A percentile compares a stretch with the other conserved stretches of the same genome.
phyloP scores from a whole-genome alignment of 64 coral and sea anemone species.

The Cladopsammia gracilis region DNA sequence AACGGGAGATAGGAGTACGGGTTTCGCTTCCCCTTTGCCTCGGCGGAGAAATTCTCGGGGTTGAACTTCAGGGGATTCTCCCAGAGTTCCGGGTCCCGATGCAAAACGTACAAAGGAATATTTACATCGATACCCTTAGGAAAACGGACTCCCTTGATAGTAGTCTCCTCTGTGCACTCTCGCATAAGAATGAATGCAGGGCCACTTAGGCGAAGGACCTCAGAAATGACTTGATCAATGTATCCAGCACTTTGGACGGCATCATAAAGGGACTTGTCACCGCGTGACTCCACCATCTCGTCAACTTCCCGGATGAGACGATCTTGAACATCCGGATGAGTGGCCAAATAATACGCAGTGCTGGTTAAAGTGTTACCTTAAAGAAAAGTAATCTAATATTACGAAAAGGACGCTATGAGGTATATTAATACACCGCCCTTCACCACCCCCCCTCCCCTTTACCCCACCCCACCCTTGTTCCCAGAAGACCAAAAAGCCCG shows the following conservation, averaged over 20 bases:
- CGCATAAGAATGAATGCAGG: slow-evolving; percentile 58
- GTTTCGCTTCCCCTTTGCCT: slow-evolving; percentile 78
- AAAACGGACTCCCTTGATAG: slow-evolving; percentile 67
- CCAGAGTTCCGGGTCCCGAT: slow-evolving; percentile 86
- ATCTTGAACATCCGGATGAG: slow-evolving; percentile 77
- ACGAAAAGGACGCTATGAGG: too few relatives aligned
- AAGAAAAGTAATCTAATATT: neutral
- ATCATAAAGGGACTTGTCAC: slow-evolving; percentile 67
- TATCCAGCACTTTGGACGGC: slow-evolving; percentile 55
- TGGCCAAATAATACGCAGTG: slow-evolving; percentile 69
- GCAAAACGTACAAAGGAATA: slow-evolving; percentile 74
- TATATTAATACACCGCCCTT: too few relatives aligned
- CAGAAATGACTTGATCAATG: slow-evolving; percentile 78
- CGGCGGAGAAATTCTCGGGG: slow-evolving; percentile 72
- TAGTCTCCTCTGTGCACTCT: slow-evolving; percentile 44
- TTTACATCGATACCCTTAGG: slow-evolving; percentile 75
- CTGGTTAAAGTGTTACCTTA: slow-evolving; percentile 53
- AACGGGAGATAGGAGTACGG: slow-evolving; percentile 86
- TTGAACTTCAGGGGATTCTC: slow-evolving; percentile 79
- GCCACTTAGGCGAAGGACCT: slow-evolving; percentile 62
- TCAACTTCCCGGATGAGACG: slow-evolving; percentile 80
- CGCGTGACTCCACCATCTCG: slow-evolving; percentile 40
- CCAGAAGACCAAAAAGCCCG: too few relatives aligned
- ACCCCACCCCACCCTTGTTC: too few relatives aligned
- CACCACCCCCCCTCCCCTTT: too few relatives aligned